A percentile compares a stretch with the other conserved stretches of the same genome.
Conservation (phyloP, 2,888 invertebrate genomes). For the Aphidius colemani region DNA sequence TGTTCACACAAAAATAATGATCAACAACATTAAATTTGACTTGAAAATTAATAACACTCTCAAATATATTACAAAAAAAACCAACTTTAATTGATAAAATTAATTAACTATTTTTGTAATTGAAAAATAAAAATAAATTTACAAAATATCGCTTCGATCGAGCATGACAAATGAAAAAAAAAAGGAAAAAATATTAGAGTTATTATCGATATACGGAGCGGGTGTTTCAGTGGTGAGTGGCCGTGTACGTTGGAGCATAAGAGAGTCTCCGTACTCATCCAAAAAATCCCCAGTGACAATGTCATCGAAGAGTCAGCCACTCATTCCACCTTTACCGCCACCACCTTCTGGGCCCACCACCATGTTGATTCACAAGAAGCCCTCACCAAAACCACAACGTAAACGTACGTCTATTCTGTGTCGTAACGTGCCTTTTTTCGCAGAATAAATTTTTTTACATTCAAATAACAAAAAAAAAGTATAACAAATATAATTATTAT, state of each 20-base stretch:
- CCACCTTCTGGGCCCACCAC: conserved; percentile 52
- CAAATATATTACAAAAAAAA: no score
- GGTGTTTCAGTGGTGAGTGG: conserved; percentile 55
- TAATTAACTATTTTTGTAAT: neutral
- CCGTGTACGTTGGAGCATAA: conserved; percentile 54
- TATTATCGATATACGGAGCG: conserved; percentile 40
- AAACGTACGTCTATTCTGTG: conserved; percentile 50
- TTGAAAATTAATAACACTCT: conserved; percentile 8
- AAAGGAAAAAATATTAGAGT: conserved; percentile 18
- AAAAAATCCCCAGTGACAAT: conserved; percentile 38
- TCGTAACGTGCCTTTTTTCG: conserved; percentile 30
- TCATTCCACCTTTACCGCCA: conserved; percentile 51
- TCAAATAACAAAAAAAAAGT: no score
- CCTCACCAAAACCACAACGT: conserved; percentile 49
- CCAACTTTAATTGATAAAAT: neutral
- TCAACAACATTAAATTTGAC: conserved; percentile 10
- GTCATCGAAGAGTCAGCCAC: conserved; percentile 46
- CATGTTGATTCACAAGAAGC: conserved; percentile 52
- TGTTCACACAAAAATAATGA: conserved; percentile 11
- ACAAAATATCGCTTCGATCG: conserved; percentile 15
- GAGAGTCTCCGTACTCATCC: conserved; percentile 46
- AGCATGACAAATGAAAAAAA: conserved; percentile 20
- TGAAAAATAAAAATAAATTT: neutral
- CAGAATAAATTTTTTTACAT: neutral
- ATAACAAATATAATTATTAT: no score